A percentile compares a stretch with the other conserved stretches of the same genome.
Conservation (phyloP, 1,140 invertebrate genomes). For the Limonius californicus region DNA sequence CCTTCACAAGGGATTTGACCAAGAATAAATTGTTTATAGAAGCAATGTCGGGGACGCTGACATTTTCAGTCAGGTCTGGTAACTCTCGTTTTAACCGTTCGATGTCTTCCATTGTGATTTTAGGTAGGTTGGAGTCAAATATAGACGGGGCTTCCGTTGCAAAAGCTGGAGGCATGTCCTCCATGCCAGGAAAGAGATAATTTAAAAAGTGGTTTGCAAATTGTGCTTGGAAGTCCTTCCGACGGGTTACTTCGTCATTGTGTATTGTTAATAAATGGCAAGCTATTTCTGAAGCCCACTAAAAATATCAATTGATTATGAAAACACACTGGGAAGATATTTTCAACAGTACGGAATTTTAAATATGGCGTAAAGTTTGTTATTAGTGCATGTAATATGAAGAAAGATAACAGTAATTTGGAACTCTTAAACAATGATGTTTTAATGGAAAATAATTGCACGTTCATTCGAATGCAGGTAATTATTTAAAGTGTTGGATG, state of each 20-base stretch:
- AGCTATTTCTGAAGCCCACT: slow-evolving; percentile 76
- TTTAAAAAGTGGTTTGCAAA: slow-evolving; percentile 86
- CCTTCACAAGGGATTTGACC: slow-evolving; percentile 40
- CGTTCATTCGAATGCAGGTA: no score
- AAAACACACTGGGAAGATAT: no score
- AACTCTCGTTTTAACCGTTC: slow-evolving; percentile 59
- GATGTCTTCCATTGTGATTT: slow-evolving; percentile 65
- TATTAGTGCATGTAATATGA: no score
- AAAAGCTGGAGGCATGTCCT: slow-evolving; percentile 79
- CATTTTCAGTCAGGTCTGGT: slow-evolving; percentile 55
- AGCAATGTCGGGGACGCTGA: slow-evolving; percentile 58
- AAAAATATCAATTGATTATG: background rate
- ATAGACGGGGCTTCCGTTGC: slow-evolving; percentile 71
- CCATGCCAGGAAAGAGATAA: slow-evolving; percentile 81
- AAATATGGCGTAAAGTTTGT: no score
- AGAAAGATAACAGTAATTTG: background rate
- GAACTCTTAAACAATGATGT: background rate
- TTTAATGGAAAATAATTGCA: no score
- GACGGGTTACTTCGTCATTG: slow-evolving; percentile 66
- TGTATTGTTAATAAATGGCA: slow-evolving; percentile 71
- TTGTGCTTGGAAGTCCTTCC: slow-evolving; percentile 67
- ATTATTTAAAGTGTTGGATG: no score
- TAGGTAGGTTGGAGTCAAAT: slow-evolving; percentile 72
- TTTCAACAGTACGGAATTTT: background rate
- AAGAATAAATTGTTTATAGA: slow-evolving; percentile 69